A percentile compares a stretch with the other conserved stretches of the same genome.
These are phyloP conservation scores for Pachliopta kotzebuea DNA, from an alignment of 2,888 invertebrate genomes.

Conservation along the genomic window DNA sequence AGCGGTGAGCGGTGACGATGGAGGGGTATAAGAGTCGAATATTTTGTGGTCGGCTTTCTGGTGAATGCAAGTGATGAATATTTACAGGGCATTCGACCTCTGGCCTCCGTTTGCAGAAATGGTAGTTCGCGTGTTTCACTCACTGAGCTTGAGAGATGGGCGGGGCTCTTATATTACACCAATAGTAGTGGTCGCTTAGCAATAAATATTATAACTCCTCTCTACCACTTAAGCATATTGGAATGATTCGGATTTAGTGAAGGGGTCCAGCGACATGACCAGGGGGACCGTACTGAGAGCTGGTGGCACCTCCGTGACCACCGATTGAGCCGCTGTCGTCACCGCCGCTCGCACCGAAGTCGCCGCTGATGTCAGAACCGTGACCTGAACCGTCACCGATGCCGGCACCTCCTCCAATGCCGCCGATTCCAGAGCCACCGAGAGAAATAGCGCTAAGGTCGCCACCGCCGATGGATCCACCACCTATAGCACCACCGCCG, in stretches of 20 bases:
- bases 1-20: slow-evolving; percentile 61
- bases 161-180: slow-evolving; percentile 16
- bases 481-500: slow-evolving; percentile 51
- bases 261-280: slow-evolving; percentile 74
- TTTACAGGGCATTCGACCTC: slow-evolving; percentile 61
- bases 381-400: slow-evolving; percentile 43
- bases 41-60: slow-evolving; percentile 41
- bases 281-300: slow-evolving; percentile 76
- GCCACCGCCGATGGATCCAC: slow-evolving; percentile 49
- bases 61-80: slow-evolving; percentile 60
- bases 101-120: slow-evolving; percentile 43
- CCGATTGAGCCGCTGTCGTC: slow-evolving; percentile 44
- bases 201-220: slow-evolving; percentile 54
- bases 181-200: slow-evolving; percentile 44
- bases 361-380: slow-evolving; percentile 51
- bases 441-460: slow-evolving; percentile 46
- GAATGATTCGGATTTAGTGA: slow-evolving; percentile 54
- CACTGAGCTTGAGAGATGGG: slow-evolving; percentile 18
- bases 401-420: slow-evolving; percentile 50
- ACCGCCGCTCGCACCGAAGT: slow-evolving; percentile 58
- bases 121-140: slow-evolving; percentile 27
- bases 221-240: slow-evolving; percentile 50
- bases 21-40: slow-evolving; percentile 41
- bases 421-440: slow-evolving; percentile 45
- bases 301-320: slow-evolving; percentile 62